Base-by-base conservation (phyloP, 2,113 vertebrate species). In the Aptenodytes patagonicus region DNA sequence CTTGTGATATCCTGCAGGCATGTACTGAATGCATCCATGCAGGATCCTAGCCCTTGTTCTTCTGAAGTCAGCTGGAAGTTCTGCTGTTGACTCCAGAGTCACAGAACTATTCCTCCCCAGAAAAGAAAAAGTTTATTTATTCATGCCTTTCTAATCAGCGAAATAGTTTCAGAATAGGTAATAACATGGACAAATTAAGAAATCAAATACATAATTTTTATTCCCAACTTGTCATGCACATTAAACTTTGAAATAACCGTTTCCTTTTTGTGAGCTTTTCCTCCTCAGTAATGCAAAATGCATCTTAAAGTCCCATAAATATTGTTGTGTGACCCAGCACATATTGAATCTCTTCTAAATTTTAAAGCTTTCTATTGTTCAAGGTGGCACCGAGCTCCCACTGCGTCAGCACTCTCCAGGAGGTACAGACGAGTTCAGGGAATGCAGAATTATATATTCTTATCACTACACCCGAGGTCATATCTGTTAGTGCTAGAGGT, bases 401-500 rank as follows among this genome's bases (percentile, higher is more conserved):
- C 17, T 87, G 90, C 3, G 0, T 61, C 34, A 57, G 22, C 13
- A 20, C 32, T 44, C 62, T 84, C 24, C 31, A 85, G 88, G 75
- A 95, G 68, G 91, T 49, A 31, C 11, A 44, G 47, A 61, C 0
- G 0, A 85, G 73, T 66, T 91, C 82, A 96, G 84, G 81, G 65
- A 85, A 93, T 4, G 17, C 17, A 58, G 85, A 87, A 85, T 95
- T 96, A 91, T 13, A 16, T 91, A 95, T 97, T 97, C 95, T 94
- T 76, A 91, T 97, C 97, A 71, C 85, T 88, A 36, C 40, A 52
- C 31, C 80, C 64, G 93, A 89, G 94, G 97, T 95, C 96, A 12
- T 90, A 71, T 93, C 88, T 96, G 92, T 86, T 94, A 96, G 77
- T 89, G 92, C 65, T 93, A 77, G 86, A 97, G 97, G 90, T 94